phyloP scores from a whole-genome alignment of 2,797 vertebrate genomes.

The Mus spretus region DNA sequence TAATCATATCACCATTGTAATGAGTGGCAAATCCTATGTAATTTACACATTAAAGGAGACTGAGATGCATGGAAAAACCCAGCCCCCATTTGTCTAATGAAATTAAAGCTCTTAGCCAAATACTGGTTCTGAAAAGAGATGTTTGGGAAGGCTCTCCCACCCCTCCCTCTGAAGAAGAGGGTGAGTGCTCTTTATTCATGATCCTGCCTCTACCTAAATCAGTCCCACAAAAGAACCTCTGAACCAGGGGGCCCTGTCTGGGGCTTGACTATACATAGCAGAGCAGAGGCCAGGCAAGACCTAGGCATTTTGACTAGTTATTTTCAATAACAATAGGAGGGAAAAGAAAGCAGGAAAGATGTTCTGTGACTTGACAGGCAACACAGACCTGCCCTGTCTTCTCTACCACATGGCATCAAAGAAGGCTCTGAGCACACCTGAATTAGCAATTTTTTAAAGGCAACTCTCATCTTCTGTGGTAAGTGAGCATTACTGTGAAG shows the following conservation, averaged over 20 bases:
- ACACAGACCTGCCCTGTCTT: constrained; percentile 26
- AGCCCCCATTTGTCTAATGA: constrained; percentile 91
- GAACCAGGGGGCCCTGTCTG: constrained; percentile 82
- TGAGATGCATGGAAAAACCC: constrained; percentile 90
- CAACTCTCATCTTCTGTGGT: constrained; percentile 9
- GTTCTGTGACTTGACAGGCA: constrained; percentile 69
- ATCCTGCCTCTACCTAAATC: constrained; percentile 85
- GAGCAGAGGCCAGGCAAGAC: constrained; percentile 73
- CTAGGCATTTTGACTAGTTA: constrained; percentile 81
- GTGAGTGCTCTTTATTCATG: constrained; percentile 88
- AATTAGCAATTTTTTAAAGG: constrained; percentile 57
- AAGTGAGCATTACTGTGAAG: constrained; percentile 51
- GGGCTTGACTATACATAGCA: constrained; percentile 82
- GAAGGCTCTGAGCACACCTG: constrained; percentile 64
- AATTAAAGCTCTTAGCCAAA: constrained; percentile 92
- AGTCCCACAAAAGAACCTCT: constrained; percentile 83
- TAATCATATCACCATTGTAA: constrained; percentile 90
- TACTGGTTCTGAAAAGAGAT: constrained; percentile 89
- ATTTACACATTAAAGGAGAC: constrained; percentile 91
- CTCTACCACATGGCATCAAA: constrained; percentile 33
- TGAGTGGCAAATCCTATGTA: constrained; percentile 91
- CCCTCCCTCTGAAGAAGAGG: constrained; percentile 84
- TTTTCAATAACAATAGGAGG: constrained; percentile 84
- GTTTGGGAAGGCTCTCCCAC: constrained; percentile 89
- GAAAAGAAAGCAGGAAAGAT: constrained; percentile 80